These are phyloP conservation scores for Ligdia adustata DNA, from an alignment of 2,888 invertebrate genomes.

Conservation along the genomic window DNA sequence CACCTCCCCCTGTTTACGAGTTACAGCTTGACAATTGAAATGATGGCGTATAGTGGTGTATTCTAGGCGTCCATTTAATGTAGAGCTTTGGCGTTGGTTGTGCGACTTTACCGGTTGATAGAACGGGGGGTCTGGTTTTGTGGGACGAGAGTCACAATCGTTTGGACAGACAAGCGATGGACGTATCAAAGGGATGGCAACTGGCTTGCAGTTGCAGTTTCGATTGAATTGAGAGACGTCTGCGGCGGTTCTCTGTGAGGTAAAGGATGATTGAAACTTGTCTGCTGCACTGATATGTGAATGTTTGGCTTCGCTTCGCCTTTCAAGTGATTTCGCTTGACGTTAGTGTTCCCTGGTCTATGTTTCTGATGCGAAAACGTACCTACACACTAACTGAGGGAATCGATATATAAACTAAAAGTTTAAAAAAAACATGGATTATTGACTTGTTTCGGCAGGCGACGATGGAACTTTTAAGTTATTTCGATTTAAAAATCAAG, in stretches of 20 bases:
- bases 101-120: conserved; percentile 36
- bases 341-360: conserved; percentile 33
- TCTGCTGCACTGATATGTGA: conserved; percentile 64
- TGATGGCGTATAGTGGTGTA: conserved; percentile 66
- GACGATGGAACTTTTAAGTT: too few relatives aligned
- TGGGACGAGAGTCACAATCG: conserved; percentile 70
- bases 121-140: conserved; percentile 51
- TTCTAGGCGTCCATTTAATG: conserved; percentile 53
- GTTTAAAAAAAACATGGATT: too few relatives aligned
- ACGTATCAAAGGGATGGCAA: conserved; percentile 80
- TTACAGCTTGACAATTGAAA: conserved; percentile 79
- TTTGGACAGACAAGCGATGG: conserved; percentile 81
- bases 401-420: too few relatives aligned
- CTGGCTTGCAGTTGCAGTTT: conserved; percentile 80
- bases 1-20: conserved; percentile 78
- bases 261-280: conserved; percentile 79
- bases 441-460: too few relatives aligned
- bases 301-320: conserved; percentile 58
- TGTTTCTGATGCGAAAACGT: conserved; percentile 20
- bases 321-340: conserved; percentile 44
- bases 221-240: conserved; percentile 79
- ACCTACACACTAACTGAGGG: too few relatives aligned
- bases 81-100: conserved; percentile 51
- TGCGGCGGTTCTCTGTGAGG: conserved; percentile 72
- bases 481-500: too few relatives aligned